Percentiles rank a stretch among this genome's conserved stretches.
These are phyloP conservation scores for Creontiades dilutus DNA, from an alignment of 2,888 invertebrate genomes.

Conservation along the genomic window DNA sequence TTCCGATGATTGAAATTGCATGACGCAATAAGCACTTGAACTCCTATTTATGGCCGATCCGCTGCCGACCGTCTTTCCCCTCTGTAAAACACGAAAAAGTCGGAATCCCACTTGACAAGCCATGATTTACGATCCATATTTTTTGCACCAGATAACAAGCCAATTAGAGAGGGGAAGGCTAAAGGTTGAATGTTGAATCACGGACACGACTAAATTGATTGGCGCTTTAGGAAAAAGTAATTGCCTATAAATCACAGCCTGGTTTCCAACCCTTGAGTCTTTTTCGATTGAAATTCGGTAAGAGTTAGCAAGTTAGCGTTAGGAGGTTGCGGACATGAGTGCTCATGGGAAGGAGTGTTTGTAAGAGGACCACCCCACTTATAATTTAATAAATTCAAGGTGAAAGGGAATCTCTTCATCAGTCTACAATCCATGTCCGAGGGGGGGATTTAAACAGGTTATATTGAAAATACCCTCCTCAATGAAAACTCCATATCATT, in stretches of 20 bases:
- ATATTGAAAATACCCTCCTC: no score
- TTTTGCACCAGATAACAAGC: constrained; percentile 65
- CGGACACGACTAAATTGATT: constrained; percentile 60
- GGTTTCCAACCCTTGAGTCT: constrained; percentile 43
- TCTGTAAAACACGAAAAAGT: neutral
- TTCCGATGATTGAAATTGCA: neutral
- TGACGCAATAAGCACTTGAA: neutral
- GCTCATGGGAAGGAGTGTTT: neutral
- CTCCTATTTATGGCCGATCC: neutral
- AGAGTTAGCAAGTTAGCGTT: constrained; percentile 31
- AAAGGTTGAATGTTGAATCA: constrained; percentile 64
- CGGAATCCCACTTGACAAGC: neutral
- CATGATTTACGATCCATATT: constrained; percentile 64
- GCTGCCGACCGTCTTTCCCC: neutral
- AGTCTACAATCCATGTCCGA: no score
- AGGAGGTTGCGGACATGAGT: neutral
- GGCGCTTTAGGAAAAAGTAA: constrained; percentile 68
- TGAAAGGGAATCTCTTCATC: no score
- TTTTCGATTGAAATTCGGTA: constrained; percentile 56
- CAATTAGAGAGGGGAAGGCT: constrained; percentile 59
- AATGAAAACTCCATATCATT: no score
- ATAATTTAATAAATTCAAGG: neutral
- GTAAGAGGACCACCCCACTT: neutral
- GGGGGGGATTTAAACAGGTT: no score
- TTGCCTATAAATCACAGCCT: constrained; percentile 67